A percentile compares a stretch with the other conserved stretches of the same genome.
Conservation (phyloP, 2,797 vertebrate species). For the Galaxias olidus region DNA sequence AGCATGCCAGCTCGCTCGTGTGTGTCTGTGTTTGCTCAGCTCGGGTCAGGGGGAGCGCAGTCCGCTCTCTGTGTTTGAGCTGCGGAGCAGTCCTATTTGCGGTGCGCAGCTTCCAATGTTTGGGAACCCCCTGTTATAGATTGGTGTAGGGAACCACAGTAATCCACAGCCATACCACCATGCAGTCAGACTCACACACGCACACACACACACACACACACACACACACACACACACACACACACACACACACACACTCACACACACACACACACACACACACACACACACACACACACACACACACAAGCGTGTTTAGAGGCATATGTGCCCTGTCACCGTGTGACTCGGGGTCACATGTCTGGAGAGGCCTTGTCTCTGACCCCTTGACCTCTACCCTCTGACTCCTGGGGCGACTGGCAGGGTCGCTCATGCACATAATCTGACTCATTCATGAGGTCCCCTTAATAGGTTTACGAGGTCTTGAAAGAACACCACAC, state of each 20-base stretch:
- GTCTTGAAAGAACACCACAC: conserved; percentile 43
- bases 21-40: no score
- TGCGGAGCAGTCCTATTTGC: conserved; percentile 46
- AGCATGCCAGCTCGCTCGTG: no score
- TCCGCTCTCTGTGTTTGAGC: conserved; percentile 7
- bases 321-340: conserved; percentile 25
- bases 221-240: conserved; percentile 43
- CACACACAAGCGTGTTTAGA: conserved; percentile 22
- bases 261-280: conserved; percentile 30
- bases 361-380: not conserved
- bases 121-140: conserved; percentile 45
- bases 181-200: no score
- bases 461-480: conserved; percentile 15
- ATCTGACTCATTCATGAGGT: conserved; percentile 26
- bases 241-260: conserved; percentile 17
- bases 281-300: conserved; percentile 20
- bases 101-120: conserved; percentile 49
- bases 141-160: conserved; percentile 53
- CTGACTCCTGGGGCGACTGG: conserved; percentile 31
- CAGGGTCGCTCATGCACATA: conserved; percentile 31
- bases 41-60: no score
- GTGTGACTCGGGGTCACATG: conserved; percentile 8
- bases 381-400: conserved; percentile 47
- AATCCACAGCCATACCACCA: conserved; percentile 43
- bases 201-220: no score